Evolutionary conservation across 2,888 invertebrate species (phyloP), one percentile per base, ranked within the genome.

Genomic region (Camptogramma bilineatum): DNA sequence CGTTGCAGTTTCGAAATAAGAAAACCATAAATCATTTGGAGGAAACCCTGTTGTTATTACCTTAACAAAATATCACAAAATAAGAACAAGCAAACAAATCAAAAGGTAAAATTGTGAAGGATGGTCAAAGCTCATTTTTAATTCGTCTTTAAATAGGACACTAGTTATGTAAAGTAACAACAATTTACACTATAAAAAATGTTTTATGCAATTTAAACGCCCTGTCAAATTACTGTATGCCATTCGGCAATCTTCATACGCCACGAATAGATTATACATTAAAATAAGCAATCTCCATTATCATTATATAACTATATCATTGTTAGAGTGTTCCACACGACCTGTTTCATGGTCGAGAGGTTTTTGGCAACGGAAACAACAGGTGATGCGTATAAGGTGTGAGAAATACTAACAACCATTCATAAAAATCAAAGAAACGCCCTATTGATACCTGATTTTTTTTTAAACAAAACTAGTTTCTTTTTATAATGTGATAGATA

Each of bases 271-370:
- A n/a, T 19, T 48, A 21, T 34, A 24, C 16, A 42, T 53, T 53
- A 47, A 19, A 39, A 53, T 39, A 68, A 61, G 52, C 54, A 52
- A 65, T 39, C 39, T 53, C 19, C 44, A 52, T 10, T 42, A 16
- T 9, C 19, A 44, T 56, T 60, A 64, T 52, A 52, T 56, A 64
- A 64, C 60, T 18, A 13, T 69, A 68, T 70, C 70, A 71, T 70
- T 71, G 69, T 73, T 72, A 65, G 68, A 66, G 51, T 57, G 69
- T 72, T 73, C 66, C 60, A 68, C 61, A 67, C 62, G 58, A 64
- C 67, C 60, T 59, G 70, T 62, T 73, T 69, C 61, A 73, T 53
- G 73, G 60, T 64, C 59, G 65, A 69, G 51, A 58, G 52, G 57
- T 53, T 69, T 75, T 73, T 62, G 69, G 68, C 67, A 69, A 64